A percentile compares a stretch with the other conserved stretches of the same genome.
Conservation (phyloP, 2,888 invertebrate genomes). For the Heliconius erato region DNA sequence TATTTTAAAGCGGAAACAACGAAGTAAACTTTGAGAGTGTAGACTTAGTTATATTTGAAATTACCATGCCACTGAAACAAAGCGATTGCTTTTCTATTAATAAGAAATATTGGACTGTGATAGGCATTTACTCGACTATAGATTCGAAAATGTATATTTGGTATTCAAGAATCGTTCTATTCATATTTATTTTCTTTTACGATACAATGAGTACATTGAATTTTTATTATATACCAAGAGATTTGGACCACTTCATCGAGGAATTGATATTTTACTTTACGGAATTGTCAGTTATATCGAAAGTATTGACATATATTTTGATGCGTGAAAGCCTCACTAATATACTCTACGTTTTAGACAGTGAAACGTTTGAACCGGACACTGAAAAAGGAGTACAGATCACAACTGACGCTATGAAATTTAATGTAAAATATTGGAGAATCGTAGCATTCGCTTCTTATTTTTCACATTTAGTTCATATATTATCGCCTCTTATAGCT, state of each 20-base stretch:
- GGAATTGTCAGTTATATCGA: slow-evolving; percentile 60
- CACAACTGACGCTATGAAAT: slow-evolving; percentile 61
- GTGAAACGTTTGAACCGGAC: slow-evolving; percentile 64
- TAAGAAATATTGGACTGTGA: slow-evolving; percentile 63
- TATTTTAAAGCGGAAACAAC: neutral
- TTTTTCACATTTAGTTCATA: slow-evolving; percentile 57
- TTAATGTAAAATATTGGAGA: slow-evolving; percentile 63
- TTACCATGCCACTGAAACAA: slow-evolving; percentile 54
- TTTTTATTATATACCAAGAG: slow-evolving; percentile 63
- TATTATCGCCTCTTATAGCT: slow-evolving; percentile 58
- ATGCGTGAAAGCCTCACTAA: slow-evolving; percentile 58
- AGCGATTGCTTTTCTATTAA: slow-evolving; percentile 66
- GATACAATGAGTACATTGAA: slow-evolving; percentile 59
- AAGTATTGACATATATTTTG: slow-evolving; percentile 63
- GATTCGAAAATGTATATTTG: slow-evolving; percentile 54
- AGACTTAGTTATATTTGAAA: slow-evolving; percentile 10
- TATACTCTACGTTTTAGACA: slow-evolving; percentile 62
- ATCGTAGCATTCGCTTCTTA: slow-evolving; percentile 59
- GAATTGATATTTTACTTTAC: slow-evolving; percentile 70
- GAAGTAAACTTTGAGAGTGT: neutral
- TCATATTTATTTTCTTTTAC: slow-evolving; percentile 58
- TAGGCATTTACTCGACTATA: slow-evolving; percentile 62
- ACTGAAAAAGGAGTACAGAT: slow-evolving; percentile 57
- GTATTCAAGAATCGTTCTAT: slow-evolving; percentile 59
- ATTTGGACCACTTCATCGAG: slow-evolving; percentile 64